These are phyloP conservation scores for Echeneis naucrates DNA, from an alignment of 2,797 vertebrate genomes.

Conservation along the genomic window DNA sequence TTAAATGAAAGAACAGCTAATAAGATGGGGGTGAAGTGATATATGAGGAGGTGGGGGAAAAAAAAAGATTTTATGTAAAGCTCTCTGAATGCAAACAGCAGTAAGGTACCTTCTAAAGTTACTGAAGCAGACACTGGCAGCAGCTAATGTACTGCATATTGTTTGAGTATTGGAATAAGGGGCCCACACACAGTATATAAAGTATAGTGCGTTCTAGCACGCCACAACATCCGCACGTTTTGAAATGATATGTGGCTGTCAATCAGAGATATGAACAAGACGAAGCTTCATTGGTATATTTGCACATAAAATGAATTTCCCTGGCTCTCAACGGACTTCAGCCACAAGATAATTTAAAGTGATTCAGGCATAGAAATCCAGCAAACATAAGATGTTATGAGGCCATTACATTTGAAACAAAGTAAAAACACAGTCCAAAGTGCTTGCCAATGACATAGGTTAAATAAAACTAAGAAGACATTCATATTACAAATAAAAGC, in stretches of 20 bases:
- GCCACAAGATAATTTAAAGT: no score
- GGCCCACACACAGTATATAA: conserved; percentile 26
- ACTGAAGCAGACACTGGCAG: conserved; percentile 22
- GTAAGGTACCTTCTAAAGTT: conserved; percentile 22
- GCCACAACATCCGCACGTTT: conserved; percentile 11
- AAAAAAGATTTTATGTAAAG: conserved; percentile 30
- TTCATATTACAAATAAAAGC: no score
- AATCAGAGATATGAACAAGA: background rate
- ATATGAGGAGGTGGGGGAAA: conserved; percentile 32
- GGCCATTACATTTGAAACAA: no score
- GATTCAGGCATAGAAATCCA: no score
- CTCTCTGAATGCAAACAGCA: conserved; percentile 37
- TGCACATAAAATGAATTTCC: background rate
- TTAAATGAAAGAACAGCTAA: conserved; percentile 41
- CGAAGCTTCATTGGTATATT: background rate
- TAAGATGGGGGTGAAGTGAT: conserved; percentile 42
- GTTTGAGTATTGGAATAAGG: conserved; percentile 25
- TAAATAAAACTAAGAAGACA: no score
- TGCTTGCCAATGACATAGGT: background rate
- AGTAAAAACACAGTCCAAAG: background rate
- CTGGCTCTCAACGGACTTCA: background rate
- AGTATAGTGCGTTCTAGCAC: conserved; percentile 16
- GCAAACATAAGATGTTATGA: no score
- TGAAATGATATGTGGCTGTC: conserved; percentile 22
- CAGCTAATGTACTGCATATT: conserved; percentile 11